Evolutionary conservation across 2,113 vertebrate genomes (phyloP).

Genomic region (Pipra filicauda): DNA sequence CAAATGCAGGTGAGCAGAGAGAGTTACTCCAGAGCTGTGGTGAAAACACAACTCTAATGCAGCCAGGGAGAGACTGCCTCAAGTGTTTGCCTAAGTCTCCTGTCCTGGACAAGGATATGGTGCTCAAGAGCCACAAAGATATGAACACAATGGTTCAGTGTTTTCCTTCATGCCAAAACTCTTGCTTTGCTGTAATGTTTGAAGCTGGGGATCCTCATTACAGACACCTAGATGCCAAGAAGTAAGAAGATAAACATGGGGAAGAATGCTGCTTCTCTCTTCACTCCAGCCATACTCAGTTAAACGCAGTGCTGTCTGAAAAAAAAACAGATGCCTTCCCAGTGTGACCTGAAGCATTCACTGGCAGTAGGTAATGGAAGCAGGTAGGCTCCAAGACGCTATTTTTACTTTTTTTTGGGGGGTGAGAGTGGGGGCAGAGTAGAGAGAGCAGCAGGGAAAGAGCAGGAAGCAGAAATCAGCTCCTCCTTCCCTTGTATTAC

Average conservation of each 20-base stretch:
- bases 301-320: neutral
- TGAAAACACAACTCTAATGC: neutral
- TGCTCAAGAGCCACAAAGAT: neutral
- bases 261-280: neutral
- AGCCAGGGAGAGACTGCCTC: neutral
- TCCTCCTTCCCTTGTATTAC: neutral
- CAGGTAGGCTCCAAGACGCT: neutral
- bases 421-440: neutral
- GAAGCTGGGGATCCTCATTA: neutral
- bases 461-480: neutral
- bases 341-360: neutral
- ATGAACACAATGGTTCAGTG: neutral
- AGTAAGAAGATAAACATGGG: neutral
- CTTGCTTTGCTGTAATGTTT: neutral
- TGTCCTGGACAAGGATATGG: neutral
- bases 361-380: neutral
- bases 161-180: neutral
- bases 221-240: neutral
- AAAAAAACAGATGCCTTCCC: neutral
- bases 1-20: neutral
- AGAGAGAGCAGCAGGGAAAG: neutral
- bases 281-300: neutral
- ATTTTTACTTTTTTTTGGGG: neutral
- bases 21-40: neutral
- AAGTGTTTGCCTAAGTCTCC: neutral